Conservation (phyloP, 1,140 invertebrate genomes). For the Thaumatotibia leucotreta region DNA sequence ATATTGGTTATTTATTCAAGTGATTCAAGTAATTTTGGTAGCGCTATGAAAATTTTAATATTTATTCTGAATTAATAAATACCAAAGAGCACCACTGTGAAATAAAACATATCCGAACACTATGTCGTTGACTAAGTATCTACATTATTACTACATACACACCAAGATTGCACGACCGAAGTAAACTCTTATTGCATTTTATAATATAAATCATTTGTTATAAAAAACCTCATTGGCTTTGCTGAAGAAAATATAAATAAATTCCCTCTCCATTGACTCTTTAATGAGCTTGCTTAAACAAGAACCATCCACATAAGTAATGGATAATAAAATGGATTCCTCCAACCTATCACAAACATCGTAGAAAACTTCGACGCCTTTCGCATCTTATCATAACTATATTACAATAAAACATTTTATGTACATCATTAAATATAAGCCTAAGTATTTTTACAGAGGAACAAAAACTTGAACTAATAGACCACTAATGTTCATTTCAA, state of each 20-base stretch:
- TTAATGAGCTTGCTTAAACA: not conserved
- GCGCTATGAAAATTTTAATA: not conserved
- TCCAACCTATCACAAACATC: slow-evolving; percentile 22
- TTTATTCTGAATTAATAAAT: slow-evolving; percentile 6
- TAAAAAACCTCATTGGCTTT: slow-evolving; percentile 31
- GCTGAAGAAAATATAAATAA: slow-evolving; percentile 21
- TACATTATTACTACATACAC: slow-evolving; percentile 41
- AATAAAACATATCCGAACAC: slow-evolving; percentile 11
- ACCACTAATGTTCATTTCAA: slow-evolving; percentile 50
- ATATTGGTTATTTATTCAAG: not conserved
- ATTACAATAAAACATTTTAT: slow-evolving; percentile 73
- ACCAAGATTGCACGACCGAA: slow-evolving; percentile 52
- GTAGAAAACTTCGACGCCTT: slow-evolving; percentile 58
- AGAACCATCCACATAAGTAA: not conserved
- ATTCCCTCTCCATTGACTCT: slow-evolving; percentile 5
- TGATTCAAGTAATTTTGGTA: not conserved
- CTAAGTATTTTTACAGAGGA: slow-evolving; percentile 72
- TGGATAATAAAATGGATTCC: slow-evolving; percentile 19
- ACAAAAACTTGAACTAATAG: slow-evolving; percentile 66
- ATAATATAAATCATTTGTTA: slow-evolving; percentile 31
- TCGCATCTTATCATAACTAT: slow-evolving; percentile 47
- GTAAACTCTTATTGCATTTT: slow-evolving; percentile 37
- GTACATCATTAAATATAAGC: slow-evolving; percentile 68
- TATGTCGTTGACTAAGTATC: slow-evolving; percentile 25
- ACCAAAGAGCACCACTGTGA: slow-evolving; percentile 13